Conservation (phyloP, 2,888 invertebrate species). For the Dynastes tityus region DNA sequence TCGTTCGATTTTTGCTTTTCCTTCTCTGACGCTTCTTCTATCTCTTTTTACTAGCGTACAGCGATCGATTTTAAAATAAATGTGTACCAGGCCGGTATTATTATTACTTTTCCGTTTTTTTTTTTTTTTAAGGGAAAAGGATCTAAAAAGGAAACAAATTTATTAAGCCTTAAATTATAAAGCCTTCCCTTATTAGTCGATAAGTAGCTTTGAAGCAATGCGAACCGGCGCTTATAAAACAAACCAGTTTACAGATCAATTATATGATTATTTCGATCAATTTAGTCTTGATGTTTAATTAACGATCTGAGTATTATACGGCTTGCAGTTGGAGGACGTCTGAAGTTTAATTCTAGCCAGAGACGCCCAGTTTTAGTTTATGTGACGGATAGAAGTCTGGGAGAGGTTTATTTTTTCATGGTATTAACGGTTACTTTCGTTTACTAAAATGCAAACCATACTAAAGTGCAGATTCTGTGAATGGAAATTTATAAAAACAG, state of each 20-base stretch:
- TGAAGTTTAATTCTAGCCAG: background rate
- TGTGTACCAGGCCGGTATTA: background rate
- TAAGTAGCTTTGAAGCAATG: conserved; percentile 17
- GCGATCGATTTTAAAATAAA: background rate
- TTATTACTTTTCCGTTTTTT: too few relatives aligned
- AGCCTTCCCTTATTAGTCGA: background rate
- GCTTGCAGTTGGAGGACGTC: too few relatives aligned
- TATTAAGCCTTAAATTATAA: conserved; percentile 27
- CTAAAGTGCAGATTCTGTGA: too few relatives aligned
- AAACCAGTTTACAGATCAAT: conserved; percentile 40
- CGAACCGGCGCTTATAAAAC: conserved; percentile 21
- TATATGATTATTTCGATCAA: conserved; percentile 19
- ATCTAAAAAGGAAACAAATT: conserved; percentile 3
- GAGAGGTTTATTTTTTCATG: too few relatives aligned
- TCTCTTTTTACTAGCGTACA: background rate
- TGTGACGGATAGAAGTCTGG: too few relatives aligned
- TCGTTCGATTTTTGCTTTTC: background rate
- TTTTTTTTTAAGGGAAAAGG: background rate
- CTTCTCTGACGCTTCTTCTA: background rate
- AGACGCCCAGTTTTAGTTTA: too few relatives aligned
- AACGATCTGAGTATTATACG: background rate
- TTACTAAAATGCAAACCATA: too few relatives aligned
- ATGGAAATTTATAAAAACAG: too few relatives aligned
- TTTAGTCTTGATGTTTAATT: background rate
- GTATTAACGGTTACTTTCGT: too few relatives aligned